Conservation (phyloP, 2,113 vertebrate species). For the Chloebia gouldiae region DNA sequence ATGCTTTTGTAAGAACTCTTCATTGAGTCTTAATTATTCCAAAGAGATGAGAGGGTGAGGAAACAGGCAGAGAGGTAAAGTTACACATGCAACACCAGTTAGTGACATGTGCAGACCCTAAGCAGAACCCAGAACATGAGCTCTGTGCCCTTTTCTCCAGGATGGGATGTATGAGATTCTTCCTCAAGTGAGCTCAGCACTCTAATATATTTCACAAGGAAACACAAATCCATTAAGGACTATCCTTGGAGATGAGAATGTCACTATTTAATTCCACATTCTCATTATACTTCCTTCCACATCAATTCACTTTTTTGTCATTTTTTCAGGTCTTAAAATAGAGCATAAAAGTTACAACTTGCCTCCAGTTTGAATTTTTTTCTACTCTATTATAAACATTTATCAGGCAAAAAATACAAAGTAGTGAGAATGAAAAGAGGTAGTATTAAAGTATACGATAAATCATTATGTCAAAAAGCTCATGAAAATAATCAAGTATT, state of each 20-base stretch:
- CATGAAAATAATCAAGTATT: background rate
- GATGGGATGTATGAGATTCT: background rate
- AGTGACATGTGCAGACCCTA: background rate
- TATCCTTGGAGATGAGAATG: background rate
- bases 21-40: background rate
- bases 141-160: background rate
- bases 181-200: background rate
- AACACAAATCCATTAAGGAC: background rate
- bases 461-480: constrained; percentile 8
- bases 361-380: background rate
- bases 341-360: background rate
- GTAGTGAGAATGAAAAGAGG: background rate
- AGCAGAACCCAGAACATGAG: background rate
- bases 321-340: constrained; percentile 4
- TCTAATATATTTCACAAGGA: background rate
- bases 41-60: background rate
- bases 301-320: background rate
- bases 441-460: constrained; percentile 1
- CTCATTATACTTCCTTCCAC: background rate
- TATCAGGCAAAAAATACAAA: background rate
- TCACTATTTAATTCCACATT: background rate
- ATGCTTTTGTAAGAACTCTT: background rate
- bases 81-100: background rate
- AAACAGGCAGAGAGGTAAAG: background rate
- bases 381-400: constrained; percentile 8